Base-by-base conservation (phyloP, 2,113 vertebrate species). In the Bubo bubo region DNA sequence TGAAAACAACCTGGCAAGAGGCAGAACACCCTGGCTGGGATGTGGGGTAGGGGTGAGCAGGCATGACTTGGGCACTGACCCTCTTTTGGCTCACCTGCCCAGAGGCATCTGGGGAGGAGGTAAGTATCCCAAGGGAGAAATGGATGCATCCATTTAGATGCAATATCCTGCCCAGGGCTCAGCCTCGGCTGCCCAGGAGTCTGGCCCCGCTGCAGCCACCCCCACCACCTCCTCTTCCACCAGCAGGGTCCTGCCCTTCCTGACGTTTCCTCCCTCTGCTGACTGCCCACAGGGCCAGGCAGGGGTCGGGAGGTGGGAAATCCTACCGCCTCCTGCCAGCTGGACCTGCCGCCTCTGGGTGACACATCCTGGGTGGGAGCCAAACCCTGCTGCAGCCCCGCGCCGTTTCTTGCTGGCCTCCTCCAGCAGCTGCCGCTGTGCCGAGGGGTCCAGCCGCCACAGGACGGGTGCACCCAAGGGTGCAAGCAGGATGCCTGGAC, bases 381-480 rank as follows among this genome's bases (percentile, higher is more conserved):
- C 87, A 90, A 73, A 37, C 28, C 67, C 71, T 6, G 1, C 50
- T 37, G 60, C 45, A 93, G 59, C 43, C 60, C 68, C 20, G 2
- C 1, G 0, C 52, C 0, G 1, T 8, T 77, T 55, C 70, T 80
- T 86, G 41, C 56, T 67, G 45, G 24, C 47, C 55, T 67, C 21
- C 13, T 84, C 35, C 74, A 58, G 68, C 58, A 82, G 70, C 60
- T 83, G 45, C 82, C 15, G 1, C 35, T 26, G 41, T 41, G 58
- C 41, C 0, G 0, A 91, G 47, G 23, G 35, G 41, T 45, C 41
- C 41, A 20, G 27, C 50, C 1, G 0, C 55, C 49, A 55, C 0
- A 0, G 66, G 9, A 58, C 2, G 32, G n/a, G 4, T 37, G 23
- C 17, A 64, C 47, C 34, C 32, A 35, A 63, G 27, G 15, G 32